Conservation (phyloP, 1,140 invertebrate species). For the Zaprionus gabonicus region DNA sequence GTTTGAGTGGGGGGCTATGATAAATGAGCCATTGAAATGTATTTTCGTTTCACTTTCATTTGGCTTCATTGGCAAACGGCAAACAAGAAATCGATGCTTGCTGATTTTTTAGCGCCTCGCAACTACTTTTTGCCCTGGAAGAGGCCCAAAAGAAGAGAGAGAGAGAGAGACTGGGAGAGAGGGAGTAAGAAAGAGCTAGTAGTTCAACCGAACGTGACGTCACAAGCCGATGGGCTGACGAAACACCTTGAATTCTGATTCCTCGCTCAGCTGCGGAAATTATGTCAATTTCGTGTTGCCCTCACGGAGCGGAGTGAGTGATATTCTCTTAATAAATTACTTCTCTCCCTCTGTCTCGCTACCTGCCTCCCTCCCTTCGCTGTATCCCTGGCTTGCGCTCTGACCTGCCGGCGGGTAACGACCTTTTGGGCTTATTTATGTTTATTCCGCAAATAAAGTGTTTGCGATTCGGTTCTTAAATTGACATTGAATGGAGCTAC, state of each 20-base stretch:
- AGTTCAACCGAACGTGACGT: neutral
- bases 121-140: neutral
- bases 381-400: too few species aligned
- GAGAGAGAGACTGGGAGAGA: neutral
- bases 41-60: conserved; percentile 73
- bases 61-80: conserved; percentile 34
- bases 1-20: conserved; percentile 43
- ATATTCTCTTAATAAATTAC: conserved; percentile 9
- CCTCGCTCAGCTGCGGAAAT: conserved; percentile 6
- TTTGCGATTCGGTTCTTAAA: conserved; percentile 6
- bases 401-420: neutral
- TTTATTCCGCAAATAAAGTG: conserved; percentile 8
- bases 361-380: neutral
- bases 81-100: conserved; percentile 60
- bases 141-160: neutral
- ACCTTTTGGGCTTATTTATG: conserved; percentile 9
- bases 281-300: conserved; percentile 10
- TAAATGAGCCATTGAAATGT: conserved; percentile 71
- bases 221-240: conserved; percentile 1
- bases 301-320: neutral
- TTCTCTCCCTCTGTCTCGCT: neutral
- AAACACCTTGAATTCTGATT: conserved; percentile 4
- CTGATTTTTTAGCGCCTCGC: conserved; percentile 6
- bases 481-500: conserved; percentile 7
- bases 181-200: neutral